Percentiles rank a stretch among this genome's conserved stretches.
These are phyloP conservation scores for Cerceris rybyensis DNA, from an alignment of 2,888 invertebrate species.

Conservation along the genomic window DNA sequence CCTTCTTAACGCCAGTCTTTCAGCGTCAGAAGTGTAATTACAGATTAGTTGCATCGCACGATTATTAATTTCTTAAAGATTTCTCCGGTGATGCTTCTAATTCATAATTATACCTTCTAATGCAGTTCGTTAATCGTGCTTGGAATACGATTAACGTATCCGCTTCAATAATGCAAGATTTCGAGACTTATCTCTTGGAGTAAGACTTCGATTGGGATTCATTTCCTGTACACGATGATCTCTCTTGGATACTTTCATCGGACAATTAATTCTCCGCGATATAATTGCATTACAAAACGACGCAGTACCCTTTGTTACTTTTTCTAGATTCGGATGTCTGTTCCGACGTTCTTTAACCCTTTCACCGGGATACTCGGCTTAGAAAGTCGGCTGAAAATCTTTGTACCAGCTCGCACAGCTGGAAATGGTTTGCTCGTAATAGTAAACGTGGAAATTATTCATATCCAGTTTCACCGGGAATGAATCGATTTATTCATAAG, in stretches of 20 bases:
- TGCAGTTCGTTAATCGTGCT: too few relatives aligned
- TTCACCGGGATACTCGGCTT: constrained; percentile 22
- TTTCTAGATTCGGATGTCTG: constrained; percentile 3
- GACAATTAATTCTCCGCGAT: neutral
- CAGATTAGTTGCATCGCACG: too few relatives aligned
- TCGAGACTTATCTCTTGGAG: too few relatives aligned
- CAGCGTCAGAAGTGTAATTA: too few relatives aligned
- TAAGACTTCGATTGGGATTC: neutral
- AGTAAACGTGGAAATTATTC: constrained; percentile 23
- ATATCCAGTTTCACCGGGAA: constrained; percentile 27
- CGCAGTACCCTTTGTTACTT: constrained; percentile 17
- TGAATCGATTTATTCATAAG: constrained; percentile 15
- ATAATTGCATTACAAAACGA: neutral
- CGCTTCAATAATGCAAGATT: too few relatives aligned
- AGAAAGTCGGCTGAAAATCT: constrained; percentile 38
- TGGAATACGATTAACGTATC: too few relatives aligned
- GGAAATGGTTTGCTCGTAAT: neutral
- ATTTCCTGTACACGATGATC: neutral
- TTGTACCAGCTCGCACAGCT: neutral
- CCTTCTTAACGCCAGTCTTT: too few relatives aligned
- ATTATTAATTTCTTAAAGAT: too few relatives aligned
- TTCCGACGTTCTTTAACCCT: constrained; percentile 29
- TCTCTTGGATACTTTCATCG: neutral
- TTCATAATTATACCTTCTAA: too few relatives aligned
- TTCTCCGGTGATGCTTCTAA: too few relatives aligned